Percentiles rank a stretch among this genome's conserved stretches.
phyloP scores from a whole-genome alignment of 2,888 invertebrate genomes.

The Diadromus collaris region DNA sequence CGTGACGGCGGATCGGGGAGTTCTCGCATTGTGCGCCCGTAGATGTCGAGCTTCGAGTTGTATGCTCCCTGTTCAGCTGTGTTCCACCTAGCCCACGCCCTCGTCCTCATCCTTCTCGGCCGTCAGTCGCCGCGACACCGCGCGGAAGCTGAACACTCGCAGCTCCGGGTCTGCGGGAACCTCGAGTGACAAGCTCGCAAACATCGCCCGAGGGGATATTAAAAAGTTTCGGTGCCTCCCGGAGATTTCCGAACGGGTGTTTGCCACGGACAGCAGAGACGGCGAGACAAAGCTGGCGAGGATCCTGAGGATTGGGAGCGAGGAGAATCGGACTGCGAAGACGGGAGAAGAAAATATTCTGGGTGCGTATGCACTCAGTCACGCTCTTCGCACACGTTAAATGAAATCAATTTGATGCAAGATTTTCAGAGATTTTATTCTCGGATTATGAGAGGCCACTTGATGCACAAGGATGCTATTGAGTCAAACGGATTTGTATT shows the following conservation, averaged over 20 bases:
- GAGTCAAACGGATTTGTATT: no score
- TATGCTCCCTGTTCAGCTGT: background rate
- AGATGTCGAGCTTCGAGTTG: constrained; percentile 38
- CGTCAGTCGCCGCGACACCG: constrained; percentile 40
- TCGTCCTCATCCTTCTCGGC: constrained; percentile 29
- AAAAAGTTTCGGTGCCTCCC: constrained; percentile 72
- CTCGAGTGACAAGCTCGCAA: constrained; percentile 74
- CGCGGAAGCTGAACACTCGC: constrained; percentile 1
- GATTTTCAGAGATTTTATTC: no score
- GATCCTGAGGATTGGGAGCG: background rate
- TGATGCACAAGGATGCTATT: no score
- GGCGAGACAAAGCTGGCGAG: background rate
- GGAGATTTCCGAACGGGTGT: constrained; percentile 38
- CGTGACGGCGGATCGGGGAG: constrained; percentile 33
- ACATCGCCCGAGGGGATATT: constrained; percentile 76
- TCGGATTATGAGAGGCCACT: no score
- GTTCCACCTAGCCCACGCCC: background rate
- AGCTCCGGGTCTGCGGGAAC: constrained; percentile 23
- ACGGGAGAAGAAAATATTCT: background rate
- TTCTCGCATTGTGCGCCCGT: constrained; percentile 52
- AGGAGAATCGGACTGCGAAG: constrained; percentile 9
- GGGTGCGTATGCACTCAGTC: background rate
- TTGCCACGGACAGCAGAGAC: constrained; percentile 16
- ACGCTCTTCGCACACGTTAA: background rate
- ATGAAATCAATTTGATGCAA: background rate